These are phyloP conservation scores for Dione juno DNA, from an alignment of 2,888 invertebrate species.

Conservation along the genomic window DNA sequence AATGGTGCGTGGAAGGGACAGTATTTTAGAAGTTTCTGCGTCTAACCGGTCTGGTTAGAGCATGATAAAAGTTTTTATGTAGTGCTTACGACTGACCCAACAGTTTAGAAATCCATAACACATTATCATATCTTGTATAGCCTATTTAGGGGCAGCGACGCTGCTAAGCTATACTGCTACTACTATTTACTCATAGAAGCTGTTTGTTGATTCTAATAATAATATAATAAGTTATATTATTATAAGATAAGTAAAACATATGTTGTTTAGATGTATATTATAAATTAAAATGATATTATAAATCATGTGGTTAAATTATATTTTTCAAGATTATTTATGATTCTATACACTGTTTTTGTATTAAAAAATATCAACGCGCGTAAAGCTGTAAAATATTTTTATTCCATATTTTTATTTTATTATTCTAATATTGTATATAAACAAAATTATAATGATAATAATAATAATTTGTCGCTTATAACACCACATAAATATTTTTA, in stretches of 20 bases:
- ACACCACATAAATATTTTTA: no score
- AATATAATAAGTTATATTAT: no score
- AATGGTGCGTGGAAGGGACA: slow-evolving; percentile 74
- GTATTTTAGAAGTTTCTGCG: slow-evolving; percentile 69
- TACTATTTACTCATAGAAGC: slow-evolving; percentile 18
- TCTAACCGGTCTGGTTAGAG: slow-evolving; percentile 62
- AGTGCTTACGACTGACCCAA: slow-evolving; percentile 69
- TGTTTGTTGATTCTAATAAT: slow-evolving; percentile 25
- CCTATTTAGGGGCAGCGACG: slow-evolving; percentile 37
- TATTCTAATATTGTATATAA: no score
- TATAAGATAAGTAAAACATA: no score
- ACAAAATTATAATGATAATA: no score
- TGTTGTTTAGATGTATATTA: no score
- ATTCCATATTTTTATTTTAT: no score
- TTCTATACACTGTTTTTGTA: not conserved
- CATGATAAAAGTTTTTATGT: slow-evolving; percentile 80
- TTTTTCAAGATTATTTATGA: not conserved
- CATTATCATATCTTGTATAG: slow-evolving; percentile 51
- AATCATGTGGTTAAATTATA: not conserved
- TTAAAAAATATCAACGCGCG: slow-evolving; percentile 14
- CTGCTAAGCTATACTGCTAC: slow-evolving; percentile 24
- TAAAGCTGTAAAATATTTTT: slow-evolving; percentile 2
- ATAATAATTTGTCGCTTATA: no score
- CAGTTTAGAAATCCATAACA: slow-evolving; percentile 69
- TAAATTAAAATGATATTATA: no score